Conservation (phyloP, 2,797 vertebrate genomes). For the Chromobotia macracanthus region DNA sequence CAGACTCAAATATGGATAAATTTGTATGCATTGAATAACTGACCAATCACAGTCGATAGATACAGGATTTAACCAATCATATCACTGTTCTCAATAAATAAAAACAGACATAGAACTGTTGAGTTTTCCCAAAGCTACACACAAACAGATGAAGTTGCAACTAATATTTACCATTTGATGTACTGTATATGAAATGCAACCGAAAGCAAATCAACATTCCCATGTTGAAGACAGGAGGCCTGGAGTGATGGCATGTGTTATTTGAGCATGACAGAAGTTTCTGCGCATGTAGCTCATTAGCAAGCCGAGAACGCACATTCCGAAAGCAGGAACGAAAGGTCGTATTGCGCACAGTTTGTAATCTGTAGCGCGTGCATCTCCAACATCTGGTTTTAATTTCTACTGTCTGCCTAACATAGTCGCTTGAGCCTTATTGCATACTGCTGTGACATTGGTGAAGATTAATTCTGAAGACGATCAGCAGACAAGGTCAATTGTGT, state of each 20-base stretch:
- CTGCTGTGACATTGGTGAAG: constrained; percentile 21
- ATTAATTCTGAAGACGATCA: constrained; percentile 34
- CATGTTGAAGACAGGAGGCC: neutral
- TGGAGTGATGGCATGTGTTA: neutral
- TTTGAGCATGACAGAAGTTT: constrained; percentile 14
- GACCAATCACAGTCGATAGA: neutral
- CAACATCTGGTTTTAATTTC: constrained; percentile 41
- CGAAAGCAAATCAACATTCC: neutral
- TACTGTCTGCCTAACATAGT: constrained; percentile 16
- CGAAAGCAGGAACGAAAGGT: neutral
- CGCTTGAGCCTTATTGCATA: constrained; percentile 15
- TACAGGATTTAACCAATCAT: neutral
- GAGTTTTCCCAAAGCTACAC: constrained; percentile 18
- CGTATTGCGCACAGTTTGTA: neutral
- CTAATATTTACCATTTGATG: neutral
- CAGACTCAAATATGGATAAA: no score
- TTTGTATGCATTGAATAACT: neutral
- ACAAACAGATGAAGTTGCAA: neutral
- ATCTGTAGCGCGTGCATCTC: constrained; percentile 1
- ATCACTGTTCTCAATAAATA: neutral
- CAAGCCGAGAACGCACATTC: constrained; percentile 4
- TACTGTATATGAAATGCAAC: neutral
- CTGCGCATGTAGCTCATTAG: constrained; percentile 22
- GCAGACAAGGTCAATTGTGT: constrained; percentile 29
- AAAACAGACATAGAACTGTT: neutral